A percentile compares a stretch with the other conserved stretches of the same genome.
These are phyloP conservation scores for Anastrepha obliqua DNA, from an alignment of 1,140 invertebrate genomes.

Conservation along the genomic window DNA sequence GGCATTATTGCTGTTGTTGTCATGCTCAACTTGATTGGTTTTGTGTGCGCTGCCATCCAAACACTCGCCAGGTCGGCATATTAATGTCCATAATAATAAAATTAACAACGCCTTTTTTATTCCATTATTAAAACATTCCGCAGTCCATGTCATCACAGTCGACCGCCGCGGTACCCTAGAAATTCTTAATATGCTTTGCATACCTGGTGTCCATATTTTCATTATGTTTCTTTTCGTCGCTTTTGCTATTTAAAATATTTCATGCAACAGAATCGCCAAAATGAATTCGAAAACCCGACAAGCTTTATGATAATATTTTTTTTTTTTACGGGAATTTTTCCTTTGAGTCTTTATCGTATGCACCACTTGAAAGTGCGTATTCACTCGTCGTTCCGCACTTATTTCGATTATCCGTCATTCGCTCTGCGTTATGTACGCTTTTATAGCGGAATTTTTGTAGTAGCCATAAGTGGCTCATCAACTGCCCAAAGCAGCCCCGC, in stretches of 20 bases:
- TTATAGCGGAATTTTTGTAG: conserved; percentile 29
- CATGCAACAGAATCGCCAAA: not conserved
- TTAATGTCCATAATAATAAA: conserved; percentile 59
- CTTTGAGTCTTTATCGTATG: not conserved
- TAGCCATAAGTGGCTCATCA: conserved; percentile 32
- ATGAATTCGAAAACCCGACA: too few relatives aligned
- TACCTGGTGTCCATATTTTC: not conserved
- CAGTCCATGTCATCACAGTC: not conserved
- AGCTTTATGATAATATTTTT: too few relatives aligned
- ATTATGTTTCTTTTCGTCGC: not conserved
- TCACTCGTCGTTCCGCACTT: not conserved
- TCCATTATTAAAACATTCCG: conserved; percentile 58
- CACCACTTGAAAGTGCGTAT: not conserved
- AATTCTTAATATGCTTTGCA: not conserved
- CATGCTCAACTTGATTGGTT: not conserved
- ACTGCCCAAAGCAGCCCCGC: not conserved
- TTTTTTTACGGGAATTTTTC: too few relatives aligned
- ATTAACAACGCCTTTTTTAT: conserved; percentile 58
- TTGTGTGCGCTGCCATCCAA: not conserved
- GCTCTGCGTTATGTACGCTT: not conserved
- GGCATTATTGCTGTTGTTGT: not conserved
- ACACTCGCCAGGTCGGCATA: conserved; percentile 48
- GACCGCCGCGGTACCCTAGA: not conserved
- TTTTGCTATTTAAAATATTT: not conserved
- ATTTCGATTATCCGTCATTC: not conserved